Evolutionary conservation across 2,888 invertebrate species (phyloP).

Genomic region (Epinotia brunnichana): DNA sequence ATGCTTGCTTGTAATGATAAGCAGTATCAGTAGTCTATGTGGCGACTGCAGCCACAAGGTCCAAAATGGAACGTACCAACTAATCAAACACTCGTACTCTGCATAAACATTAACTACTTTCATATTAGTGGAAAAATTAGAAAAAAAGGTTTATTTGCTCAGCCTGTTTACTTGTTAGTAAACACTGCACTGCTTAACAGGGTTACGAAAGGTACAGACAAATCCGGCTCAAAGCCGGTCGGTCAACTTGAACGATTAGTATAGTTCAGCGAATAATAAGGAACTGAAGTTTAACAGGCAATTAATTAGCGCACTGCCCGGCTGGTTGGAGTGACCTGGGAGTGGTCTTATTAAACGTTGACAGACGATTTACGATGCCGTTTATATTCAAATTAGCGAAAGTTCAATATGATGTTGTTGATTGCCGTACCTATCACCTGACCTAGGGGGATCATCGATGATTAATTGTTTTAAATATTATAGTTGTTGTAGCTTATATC

Average conservation of each 20-base stretch:
- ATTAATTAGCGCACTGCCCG: conserved; percentile 40
- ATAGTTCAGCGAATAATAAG: conserved; percentile 39
- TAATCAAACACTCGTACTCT: background rate
- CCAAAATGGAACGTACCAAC: background rate
- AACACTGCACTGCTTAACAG: conserved; percentile 17
- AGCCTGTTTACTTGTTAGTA: conserved; percentile 21
- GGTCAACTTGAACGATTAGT: conserved; percentile 37
- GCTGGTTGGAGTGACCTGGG: conserved; percentile 45
- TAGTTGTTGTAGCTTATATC: background rate
- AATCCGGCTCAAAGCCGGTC: conserved; percentile 36
- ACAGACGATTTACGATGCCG: conserved; percentile 48
- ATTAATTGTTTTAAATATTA: background rate
- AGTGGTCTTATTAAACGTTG: conserved; percentile 50
- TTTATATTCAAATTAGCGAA: conserved; percentile 57
- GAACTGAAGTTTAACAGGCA: conserved; percentile 41
- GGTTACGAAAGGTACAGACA: conserved; percentile 32
- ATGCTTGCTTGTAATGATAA: background rate
- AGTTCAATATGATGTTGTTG: conserved; percentile 47
- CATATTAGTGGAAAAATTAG: conserved; percentile 7
- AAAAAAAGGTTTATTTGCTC: conserved; percentile 15
- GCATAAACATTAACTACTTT: background rate
- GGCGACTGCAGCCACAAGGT: background rate
- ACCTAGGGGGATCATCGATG: conserved; percentile 14
- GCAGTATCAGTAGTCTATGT: background rate
- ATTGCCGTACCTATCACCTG: conserved; percentile 46